Base-by-base conservation (phyloP, 1,140 invertebrate species). In the Propsilocerus akamusi region DNA sequence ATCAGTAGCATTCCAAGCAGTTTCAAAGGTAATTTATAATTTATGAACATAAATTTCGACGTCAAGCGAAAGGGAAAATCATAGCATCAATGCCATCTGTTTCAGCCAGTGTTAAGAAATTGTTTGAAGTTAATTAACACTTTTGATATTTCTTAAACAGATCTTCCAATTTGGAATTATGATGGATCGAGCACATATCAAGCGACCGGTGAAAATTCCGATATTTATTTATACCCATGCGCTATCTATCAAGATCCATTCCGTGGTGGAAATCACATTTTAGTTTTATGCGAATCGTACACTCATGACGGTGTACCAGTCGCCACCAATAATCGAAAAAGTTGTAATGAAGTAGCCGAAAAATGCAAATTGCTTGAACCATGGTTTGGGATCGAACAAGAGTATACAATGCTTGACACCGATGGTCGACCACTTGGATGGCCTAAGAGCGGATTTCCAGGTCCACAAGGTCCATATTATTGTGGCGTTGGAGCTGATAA, bases 181-280 rank as follows among this genome's bases (percentile, higher is more conserved):
- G 93, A 97, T 67, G 95, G 94, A 22, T 94, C 88, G 59, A 86
- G 83, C 0, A 86, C 83, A 0, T 76, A 76, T 26, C 84, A 88
- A 64, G 81, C 83, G 0, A 74, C 82, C 53, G 81, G 82, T 1
- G 70, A 70, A 54, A 85, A 88, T 58, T 91, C 91, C 2, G 95
- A 98, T 59, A 80, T 90, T 10, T 95, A 81, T 62, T 70, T 98
- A 2, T 72, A 84, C 46, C 92, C 94, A 1, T 81, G 91, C 14
- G 86, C 78, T 17, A 78, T 96, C 28, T 97, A 94, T 72, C 82
- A 78, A 49, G 95, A 98, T 62, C 95, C 95, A 0, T 95, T 98
- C 71, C 72, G 82, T 1, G 72, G 83, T n/a, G 88, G 87, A 25
- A 84, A 91, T 59, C 89, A 95, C 66, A 84, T 84, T 55, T 68